Evolutionary conservation across 2,797 vertebrate species (phyloP).

Genomic region (Phataginus tricuspis): DNA sequence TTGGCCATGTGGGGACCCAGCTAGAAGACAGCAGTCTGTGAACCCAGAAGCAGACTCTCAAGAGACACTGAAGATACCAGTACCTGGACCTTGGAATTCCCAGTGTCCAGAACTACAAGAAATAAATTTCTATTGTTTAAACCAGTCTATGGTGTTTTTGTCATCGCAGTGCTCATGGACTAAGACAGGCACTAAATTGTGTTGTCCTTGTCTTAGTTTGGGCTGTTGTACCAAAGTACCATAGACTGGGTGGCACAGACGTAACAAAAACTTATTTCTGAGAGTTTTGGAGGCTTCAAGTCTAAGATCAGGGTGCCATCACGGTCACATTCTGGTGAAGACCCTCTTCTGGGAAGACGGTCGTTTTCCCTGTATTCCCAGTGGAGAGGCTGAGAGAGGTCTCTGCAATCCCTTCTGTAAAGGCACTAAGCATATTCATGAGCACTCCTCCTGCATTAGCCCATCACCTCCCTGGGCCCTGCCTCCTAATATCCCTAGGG

Average conservation of each 20-base stretch:
- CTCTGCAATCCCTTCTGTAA: not conserved
- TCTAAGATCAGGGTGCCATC: not conserved
- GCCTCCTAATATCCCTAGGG: not conserved
- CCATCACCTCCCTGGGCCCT: not conserved
- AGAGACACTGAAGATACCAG: not conserved
- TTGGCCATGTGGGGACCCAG: not conserved
- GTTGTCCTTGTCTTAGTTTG: not conserved
- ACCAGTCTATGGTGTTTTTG: not conserved
- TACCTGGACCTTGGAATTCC: not conserved
- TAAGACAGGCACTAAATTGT: not conserved
- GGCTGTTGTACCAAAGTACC: not conserved
- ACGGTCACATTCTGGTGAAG: no score
- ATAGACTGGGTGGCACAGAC: not conserved
- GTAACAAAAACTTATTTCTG: not conserved
- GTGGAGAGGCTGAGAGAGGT: not conserved
- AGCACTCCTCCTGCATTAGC: not conserved
- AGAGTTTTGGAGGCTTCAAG: not conserved
- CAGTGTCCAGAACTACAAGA: not conserved
- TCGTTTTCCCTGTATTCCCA: not conserved
- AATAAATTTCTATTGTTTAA: not conserved
- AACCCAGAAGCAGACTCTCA: not conserved
- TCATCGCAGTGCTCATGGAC: not conserved
- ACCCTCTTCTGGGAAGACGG: not conserved
- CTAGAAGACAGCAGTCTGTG: not conserved
- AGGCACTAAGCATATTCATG: not conserved